Evolutionary conservation across 1,140 invertebrate genomes (phyloP).

Genomic region (Choristoneura fumiferana): DNA sequence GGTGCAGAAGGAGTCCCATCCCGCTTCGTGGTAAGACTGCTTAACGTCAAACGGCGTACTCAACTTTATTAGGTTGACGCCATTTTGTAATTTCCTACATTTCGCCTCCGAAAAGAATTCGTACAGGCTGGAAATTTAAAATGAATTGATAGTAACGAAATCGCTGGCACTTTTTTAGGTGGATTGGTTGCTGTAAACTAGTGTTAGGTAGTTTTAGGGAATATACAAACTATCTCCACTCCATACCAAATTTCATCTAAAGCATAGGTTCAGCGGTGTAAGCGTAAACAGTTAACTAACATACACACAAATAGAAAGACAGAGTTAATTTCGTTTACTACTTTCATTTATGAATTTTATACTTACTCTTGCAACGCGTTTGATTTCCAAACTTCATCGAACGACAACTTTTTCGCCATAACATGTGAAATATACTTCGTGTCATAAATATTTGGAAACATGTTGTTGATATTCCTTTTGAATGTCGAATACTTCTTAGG

Average conservation of each 20-base stretch:
- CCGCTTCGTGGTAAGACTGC: constrained; percentile 83
- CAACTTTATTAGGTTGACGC: constrained; percentile 58
- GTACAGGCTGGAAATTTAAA: constrained; percentile 72
- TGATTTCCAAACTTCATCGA: constrained; percentile 76
- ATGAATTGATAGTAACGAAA: too few species aligned
- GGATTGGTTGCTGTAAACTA: too few species aligned
- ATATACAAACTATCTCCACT: too few species aligned
- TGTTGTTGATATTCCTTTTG: constrained; percentile 80
- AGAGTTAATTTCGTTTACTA: too few species aligned
- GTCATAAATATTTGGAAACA: constrained; percentile 86
- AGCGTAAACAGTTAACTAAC: too few species aligned
- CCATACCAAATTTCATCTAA: too few species aligned
- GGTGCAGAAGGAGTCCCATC: constrained; percentile 87
- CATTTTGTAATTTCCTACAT: constrained; percentile 59
- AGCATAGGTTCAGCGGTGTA: too few species aligned
- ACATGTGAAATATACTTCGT: constrained; percentile 85
- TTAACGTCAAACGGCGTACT: constrained; percentile 56
- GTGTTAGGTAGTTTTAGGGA: too few species aligned
- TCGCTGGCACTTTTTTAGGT: too few species aligned
- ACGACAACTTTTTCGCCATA: constrained; percentile 66
- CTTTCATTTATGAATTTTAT: too few species aligned
- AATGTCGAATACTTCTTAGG: constrained; percentile 83
- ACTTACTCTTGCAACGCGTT: constrained; percentile 75
- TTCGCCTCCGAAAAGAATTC: constrained; percentile 78
- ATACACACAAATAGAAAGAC: too few species aligned